These are phyloP conservation scores for Empis stercorea DNA, from an alignment of 2,888 invertebrate genomes.

Conservation along the genomic window DNA sequence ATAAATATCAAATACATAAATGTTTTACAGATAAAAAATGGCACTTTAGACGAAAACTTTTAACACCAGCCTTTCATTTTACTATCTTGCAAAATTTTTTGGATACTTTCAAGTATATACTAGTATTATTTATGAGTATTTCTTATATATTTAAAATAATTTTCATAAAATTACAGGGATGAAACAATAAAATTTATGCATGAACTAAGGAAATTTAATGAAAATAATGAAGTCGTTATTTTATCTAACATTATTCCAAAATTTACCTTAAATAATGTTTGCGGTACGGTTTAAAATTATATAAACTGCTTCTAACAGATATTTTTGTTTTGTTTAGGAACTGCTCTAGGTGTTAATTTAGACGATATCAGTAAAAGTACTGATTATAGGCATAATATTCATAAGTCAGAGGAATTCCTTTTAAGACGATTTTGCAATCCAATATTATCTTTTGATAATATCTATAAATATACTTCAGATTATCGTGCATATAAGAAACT, in stretches of 20 bases:
- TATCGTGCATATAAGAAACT: constrained; percentile 38
- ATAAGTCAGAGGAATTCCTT: constrained; percentile 34
- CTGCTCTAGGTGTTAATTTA: constrained; percentile 57
- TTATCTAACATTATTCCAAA: constrained; percentile 44
- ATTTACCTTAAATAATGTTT: constrained; percentile 51
- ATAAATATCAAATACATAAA: background rate
- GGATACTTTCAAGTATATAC: constrained; percentile 26
- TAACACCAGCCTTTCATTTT: constrained; percentile 55
- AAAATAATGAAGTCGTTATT: constrained; percentile 23
- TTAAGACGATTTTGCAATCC: constrained; percentile 39
- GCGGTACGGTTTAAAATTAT: constrained; percentile 37
- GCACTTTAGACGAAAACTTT: constrained; percentile 44
- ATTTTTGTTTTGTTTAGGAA: constrained; percentile 27
- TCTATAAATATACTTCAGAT: constrained; percentile 41
- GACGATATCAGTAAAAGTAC: constrained; percentile 37
- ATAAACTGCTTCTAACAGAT: background rate
- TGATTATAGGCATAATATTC: constrained; percentile 45
- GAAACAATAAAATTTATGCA: constrained; percentile 30
- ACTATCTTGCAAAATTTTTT: constrained; percentile 41
- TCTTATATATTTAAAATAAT: background rate
- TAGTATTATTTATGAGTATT: too few species aligned
- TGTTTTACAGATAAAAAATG: constrained; percentile 38
- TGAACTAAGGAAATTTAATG: constrained; percentile 19
- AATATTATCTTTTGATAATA: constrained; percentile 41
- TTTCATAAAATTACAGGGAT: constrained; percentile 21